Base-by-base conservation (phyloP, 2,113 vertebrate genomes). In the Gulo gulo region DNA sequence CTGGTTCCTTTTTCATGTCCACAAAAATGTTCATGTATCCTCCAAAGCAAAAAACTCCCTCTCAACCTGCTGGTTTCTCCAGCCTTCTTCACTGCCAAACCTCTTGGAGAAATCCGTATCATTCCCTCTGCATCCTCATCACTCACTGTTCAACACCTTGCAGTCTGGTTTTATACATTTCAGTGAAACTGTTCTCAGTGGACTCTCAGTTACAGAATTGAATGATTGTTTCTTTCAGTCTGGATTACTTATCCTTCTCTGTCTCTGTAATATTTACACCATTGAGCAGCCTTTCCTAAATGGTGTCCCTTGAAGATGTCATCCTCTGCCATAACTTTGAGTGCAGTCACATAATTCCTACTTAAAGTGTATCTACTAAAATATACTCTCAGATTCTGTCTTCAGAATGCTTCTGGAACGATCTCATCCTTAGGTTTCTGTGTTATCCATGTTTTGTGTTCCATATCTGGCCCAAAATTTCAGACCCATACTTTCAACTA, bases 51-150 rank as follows among this genome's bases (percentile, higher is more conserved):
- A 96, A 95, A 83, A 36, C 34, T 57, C 67, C 47, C 65, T 42
- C 18, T 65, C 78, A 45, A 20, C 79, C 79, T 94, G 24, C 69
- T n/a, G 63, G 65, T 78, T 94, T 88, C 87, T 94, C 59, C 59
- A 88, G 90, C 80, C 67, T 93, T 85, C 63, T 81, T 96, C 81
- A 97, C 95, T 97, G 88, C 93, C 95, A 94, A 57, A 13, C 50
- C 73, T 89, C 21, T 16, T 73, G 29, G 36, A 88, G 87, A 95
- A 82, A 36, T 18, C 69, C 18, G 0, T 12, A 9, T 12, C 39
- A 3, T 9, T 42, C 52, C 9, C 71, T 11, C 47, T 63, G 4
- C 36, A 4, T 73, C 52, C n/a, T 67, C 29, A 5, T 15, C 50
- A 6, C 55, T 57, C 45, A 2, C 16, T 61, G 57, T 14, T 4